Evolutionary conservation across 2,888 invertebrate species (phyloP).

Genomic region (Malthinus flaveolus): DNA sequence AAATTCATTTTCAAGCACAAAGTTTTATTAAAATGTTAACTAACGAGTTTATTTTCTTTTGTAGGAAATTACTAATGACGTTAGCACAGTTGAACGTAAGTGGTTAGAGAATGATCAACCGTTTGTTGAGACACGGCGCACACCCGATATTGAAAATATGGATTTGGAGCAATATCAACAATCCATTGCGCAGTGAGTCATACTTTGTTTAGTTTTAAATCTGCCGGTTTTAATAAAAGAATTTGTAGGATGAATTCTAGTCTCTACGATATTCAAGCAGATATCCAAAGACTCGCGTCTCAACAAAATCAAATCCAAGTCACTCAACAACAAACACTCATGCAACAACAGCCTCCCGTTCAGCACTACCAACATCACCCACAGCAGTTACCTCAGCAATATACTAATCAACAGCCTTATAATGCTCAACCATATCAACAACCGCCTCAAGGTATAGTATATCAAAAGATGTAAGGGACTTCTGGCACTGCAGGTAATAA

Average conservation of each 20-base stretch:
- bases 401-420: constrained; percentile 49
- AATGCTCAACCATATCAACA: constrained; percentile 60
- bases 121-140: constrained; percentile 67
- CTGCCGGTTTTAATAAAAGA: not conserved
- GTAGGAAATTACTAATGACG: constrained; percentile 65
- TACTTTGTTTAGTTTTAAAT: not conserved
- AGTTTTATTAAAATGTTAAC: constrained; percentile 44
- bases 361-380: constrained; percentile 51
- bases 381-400: constrained; percentile 39
- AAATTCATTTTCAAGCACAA: not conserved
- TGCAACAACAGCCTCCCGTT: constrained; percentile 55
- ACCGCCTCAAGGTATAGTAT: constrained; percentile 40
- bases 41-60: constrained; percentile 14
- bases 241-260: constrained; percentile 83
- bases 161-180: constrained; percentile 68
- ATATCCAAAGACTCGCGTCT: constrained; percentile 86
- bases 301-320: constrained; percentile 78
- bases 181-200: constrained; percentile 76
- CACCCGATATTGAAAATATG: constrained; percentile 78
- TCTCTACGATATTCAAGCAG: constrained; percentile 91
- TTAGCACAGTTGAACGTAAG: constrained; percentile 63
- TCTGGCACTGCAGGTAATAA: no score
- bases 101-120: constrained; percentile 67
- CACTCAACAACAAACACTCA: constrained; percentile 63
- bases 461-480: not conserved